Evolutionary conservation across 2,888 invertebrate species (phyloP).

Genomic region (Zonitis immaculata): DNA sequence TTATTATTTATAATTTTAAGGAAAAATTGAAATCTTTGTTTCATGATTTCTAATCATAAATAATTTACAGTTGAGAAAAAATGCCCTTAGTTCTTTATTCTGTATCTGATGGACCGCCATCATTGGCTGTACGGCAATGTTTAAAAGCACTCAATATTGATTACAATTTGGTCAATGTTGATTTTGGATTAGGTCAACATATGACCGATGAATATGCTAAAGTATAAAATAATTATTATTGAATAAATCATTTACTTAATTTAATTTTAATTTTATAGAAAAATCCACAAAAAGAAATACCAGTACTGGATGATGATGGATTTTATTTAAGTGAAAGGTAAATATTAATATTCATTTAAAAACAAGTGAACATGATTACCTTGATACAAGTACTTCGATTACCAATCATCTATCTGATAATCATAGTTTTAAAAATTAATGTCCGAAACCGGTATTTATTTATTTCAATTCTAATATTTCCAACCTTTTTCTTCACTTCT

Average conservation of each 20-base stretch:
- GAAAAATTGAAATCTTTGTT: no score
- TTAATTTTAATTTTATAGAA: conserved; percentile 51
- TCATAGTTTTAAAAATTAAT: no score
- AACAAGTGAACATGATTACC: not conserved
- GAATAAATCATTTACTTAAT: conserved; percentile 1
- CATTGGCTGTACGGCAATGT: conserved; percentile 66
- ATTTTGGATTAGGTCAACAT: conserved; percentile 69
- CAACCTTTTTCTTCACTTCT: no score
- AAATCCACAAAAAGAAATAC: conserved; percentile 76
- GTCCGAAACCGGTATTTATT: no score
- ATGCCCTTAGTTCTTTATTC: conserved; percentile 64
- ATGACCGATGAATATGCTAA: conserved; percentile 65
- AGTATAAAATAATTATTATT: conserved; percentile 48
- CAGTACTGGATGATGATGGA: conserved; percentile 73
- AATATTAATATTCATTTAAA: conserved; percentile 5
- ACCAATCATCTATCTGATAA: no score
- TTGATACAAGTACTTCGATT: not conserved
- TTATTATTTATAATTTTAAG: no score
- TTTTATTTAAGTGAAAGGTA: conserved; percentile 72
- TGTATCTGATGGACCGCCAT: conserved; percentile 75
- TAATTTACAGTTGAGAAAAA: conserved; percentile 13
- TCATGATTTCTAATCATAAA: not conserved
- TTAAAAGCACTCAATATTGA: conserved; percentile 61
- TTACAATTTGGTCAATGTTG: conserved; percentile 62
- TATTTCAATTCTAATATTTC: no score